phyloP scores from a whole-genome alignment of 2,113 vertebrate species.

The Psophia crepitans region DNA sequence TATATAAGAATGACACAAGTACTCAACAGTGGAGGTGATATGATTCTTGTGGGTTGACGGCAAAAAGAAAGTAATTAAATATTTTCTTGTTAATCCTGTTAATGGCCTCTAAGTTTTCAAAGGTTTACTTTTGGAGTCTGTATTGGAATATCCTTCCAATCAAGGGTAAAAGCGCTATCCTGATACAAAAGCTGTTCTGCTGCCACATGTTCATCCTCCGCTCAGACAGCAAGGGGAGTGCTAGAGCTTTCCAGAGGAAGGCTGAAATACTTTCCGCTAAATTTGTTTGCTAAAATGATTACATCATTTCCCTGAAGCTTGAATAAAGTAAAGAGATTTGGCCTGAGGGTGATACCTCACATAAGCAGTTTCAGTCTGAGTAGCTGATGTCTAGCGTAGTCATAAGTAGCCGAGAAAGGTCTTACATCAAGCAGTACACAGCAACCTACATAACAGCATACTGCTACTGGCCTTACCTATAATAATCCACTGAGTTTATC shows the following conservation, averaged over 20 bases:
- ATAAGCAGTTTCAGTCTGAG: background rate
- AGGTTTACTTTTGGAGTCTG: background rate
- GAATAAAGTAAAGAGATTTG: background rate
- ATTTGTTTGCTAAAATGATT: background rate
- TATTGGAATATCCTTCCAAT: background rate
- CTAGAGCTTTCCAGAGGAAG: slow-evolving; percentile 24
- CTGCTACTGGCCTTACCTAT: background rate
- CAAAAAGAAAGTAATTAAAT: background rate
- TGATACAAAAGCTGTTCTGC: background rate
- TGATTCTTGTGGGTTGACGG: background rate
- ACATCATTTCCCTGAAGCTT: background rate
- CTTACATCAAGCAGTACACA: background rate
- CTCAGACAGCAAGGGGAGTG: slow-evolving; percentile 37
- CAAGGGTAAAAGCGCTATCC: background rate
- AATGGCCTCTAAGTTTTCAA: background rate
- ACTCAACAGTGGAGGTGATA: background rate
- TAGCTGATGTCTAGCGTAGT: background rate
- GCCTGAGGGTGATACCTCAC: background rate
- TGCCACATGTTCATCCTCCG: background rate
- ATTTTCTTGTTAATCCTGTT: background rate
- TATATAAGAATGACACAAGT: background rate
- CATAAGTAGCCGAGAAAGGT: background rate
- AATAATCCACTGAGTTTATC: background rate
- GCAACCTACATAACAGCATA: background rate
- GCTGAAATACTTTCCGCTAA: background rate